Base-by-base conservation (phyloP, 2,888 invertebrate species). In the Campoplex nolae region DNA sequence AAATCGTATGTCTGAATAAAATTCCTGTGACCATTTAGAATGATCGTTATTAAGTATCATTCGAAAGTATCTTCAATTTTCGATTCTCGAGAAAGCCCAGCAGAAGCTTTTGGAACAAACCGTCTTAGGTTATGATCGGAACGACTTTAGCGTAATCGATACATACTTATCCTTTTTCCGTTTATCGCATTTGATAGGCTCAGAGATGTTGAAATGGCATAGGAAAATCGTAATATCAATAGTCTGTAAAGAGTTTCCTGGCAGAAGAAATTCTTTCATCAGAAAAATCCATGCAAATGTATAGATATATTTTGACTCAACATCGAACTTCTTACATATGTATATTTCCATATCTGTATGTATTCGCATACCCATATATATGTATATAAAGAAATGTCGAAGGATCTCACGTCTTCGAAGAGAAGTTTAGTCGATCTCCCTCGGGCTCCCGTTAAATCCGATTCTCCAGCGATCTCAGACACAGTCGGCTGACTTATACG, bases 361-460 rank as follows among this genome's bases (percentile, higher is more conserved):
- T 11, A 16, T 67, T 11, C 7, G 35, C 13, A 54, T 38, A 42
- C 3, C 62, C 18, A 38, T 28, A 42, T 23, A 38, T 28, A 51
- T 65, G 38, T 65, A 51, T 65, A 51, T 65, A 77, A 74, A 82
- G 65, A 70, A 58, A 75, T 70, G 45, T 48, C 45, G 73, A 54
- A 68, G 23, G 32, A 71, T 73, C 32, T 62, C 58, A 73, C 81
- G 70, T 38, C 68, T 84, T 75, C 54, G 16, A 70, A 45, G 67
- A 23, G 54, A 32, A 78, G 67, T 65, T 82, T 62, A 56, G 79
- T 68, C 38, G 48, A 82, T 78, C 73, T 87, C 87, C 84, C 87
- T 74, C 70, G 78, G 84, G 84, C 84, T 87, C 78, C 70, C 87
- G 74, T 84, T 87, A 87, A 84, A 87, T 84, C 84, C 82, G 81